Conservation (phyloP, 2,888 invertebrate species). For the Plagodis pulveraria region DNA sequence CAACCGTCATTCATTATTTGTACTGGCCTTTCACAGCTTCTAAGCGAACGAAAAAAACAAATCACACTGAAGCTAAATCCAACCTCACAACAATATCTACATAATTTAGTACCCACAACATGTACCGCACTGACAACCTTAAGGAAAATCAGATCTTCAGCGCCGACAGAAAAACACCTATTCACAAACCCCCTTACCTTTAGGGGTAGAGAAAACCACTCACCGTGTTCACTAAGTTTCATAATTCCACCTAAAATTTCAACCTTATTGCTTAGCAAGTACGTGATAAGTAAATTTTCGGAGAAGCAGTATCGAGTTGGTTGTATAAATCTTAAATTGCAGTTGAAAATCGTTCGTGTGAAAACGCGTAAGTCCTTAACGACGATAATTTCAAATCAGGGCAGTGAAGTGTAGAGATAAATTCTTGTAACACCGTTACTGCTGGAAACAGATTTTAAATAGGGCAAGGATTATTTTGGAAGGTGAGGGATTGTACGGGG, state of each 20-base stretch:
- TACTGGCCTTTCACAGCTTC: background rate
- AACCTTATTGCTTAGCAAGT: conserved; percentile 19
- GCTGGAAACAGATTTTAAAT: conserved; percentile 68
- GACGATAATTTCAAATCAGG: conserved; percentile 71
- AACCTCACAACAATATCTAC: conserved; percentile 44
- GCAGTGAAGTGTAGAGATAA: conserved; percentile 68
- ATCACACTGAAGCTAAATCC: conserved; percentile 41
- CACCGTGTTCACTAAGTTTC: conserved; percentile 23
- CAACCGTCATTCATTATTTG: no score
- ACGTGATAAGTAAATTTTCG: conserved; percentile 6
- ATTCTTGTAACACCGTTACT: conserved; percentile 51
- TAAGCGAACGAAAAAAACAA: conserved; percentile 15
- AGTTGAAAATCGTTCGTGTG: conserved; percentile 64
- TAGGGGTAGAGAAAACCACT: conserved; percentile 48
- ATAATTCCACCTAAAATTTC: conserved; percentile 13
- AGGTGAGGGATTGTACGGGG: conserved; percentile 19
- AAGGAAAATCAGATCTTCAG: conserved; percentile 55
- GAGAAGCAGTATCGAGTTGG: conserved; percentile 41
- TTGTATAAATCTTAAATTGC: conserved; percentile 67
- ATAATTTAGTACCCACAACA: conserved; percentile 43
- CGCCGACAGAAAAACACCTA: conserved; percentile 53
- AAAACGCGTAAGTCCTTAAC: conserved; percentile 71
- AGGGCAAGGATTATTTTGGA: conserved; percentile 44
- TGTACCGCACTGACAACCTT: conserved; percentile 55
- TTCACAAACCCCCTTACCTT: conserved; percentile 62